Percentiles rank a stretch among this genome's conserved stretches.
phyloP scores from a whole-genome alignment of 2,888 invertebrate genomes.

The Andrena bucephala region DNA sequence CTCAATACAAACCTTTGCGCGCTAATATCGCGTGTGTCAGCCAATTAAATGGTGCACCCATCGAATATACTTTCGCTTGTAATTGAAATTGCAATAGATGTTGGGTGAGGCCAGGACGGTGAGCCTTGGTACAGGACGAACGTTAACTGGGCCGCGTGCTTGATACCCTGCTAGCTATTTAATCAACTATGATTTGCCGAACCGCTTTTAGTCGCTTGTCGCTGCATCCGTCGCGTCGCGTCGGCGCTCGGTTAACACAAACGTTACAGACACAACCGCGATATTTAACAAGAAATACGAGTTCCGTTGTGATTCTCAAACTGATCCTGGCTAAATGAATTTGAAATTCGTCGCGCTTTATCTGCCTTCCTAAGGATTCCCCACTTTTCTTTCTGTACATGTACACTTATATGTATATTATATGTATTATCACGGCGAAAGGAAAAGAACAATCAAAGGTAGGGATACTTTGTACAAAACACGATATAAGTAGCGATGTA shows the following conservation, averaged over 20 bases:
- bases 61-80: too few relatives aligned
- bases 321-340: constrained; percentile 23
- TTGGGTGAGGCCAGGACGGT: background rate
- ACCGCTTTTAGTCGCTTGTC: constrained; percentile 1
- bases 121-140: background rate
- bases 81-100: background rate
- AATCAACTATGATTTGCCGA: constrained; percentile 9
- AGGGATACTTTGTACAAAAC: constrained; percentile 84
- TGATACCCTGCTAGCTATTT: constrained; percentile 18
- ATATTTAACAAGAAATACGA: constrained; percentile 58
- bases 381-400: constrained; percentile 32
- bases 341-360: constrained; percentile 34
- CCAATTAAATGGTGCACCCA: too few relatives aligned
- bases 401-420: constrained; percentile 31
- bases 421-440: constrained; percentile 51
- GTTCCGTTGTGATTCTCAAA: constrained; percentile 27
- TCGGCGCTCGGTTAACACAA: constrained; percentile 25
- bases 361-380: constrained; percentile 41
- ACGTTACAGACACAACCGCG: constrained; percentile 31
- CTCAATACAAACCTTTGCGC: too few relatives aligned
- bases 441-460: constrained; percentile 65
- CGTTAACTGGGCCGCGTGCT: constrained; percentile 26
- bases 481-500: constrained; percentile 84
- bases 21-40: too few relatives aligned
- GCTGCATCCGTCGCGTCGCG: constrained; percentile 26